A percentile compares a stretch with the other conserved stretches of the same genome.
phyloP scores from a whole-genome alignment of 2,797 vertebrate species.

The Myotis findleyi region DNA sequence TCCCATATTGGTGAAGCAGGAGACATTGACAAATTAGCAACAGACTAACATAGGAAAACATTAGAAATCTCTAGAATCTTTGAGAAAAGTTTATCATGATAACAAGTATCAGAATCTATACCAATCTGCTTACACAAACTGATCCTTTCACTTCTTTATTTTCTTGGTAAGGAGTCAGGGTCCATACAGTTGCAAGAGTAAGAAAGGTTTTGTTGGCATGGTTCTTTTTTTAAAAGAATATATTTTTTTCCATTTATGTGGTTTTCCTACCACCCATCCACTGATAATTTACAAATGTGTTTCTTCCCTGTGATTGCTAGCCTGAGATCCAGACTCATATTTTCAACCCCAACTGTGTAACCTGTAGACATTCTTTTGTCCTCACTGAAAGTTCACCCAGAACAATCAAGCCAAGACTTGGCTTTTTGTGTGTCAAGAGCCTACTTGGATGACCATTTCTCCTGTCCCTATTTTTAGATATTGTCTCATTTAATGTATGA shows the following conservation, averaged over 20 bases:
- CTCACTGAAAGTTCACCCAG: not conserved
- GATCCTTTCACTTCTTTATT: not conserved
- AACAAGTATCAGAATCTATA: not conserved
- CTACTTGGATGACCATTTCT: not conserved
- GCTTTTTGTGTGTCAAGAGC: not conserved
- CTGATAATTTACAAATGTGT: not conserved
- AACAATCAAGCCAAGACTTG: not conserved
- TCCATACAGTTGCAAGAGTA: not conserved
- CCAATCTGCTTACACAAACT: not conserved
- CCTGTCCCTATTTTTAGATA: not conserved
- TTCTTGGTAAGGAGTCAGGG: not conserved
- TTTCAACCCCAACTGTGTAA: not conserved
- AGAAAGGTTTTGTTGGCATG: not conserved
- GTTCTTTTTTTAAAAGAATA: not conserved
- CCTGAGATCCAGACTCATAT: not conserved
- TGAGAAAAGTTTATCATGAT: not conserved
- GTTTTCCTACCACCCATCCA: not conserved
- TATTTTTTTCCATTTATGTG: not conserved
- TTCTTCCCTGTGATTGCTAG: not conserved
- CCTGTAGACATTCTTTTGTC: not conserved
- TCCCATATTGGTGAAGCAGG: not conserved
- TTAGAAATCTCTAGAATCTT: constrained; percentile 52
- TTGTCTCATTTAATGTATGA: not conserved
- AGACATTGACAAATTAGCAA: constrained; percentile 60
- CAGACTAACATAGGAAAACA: not conserved